Evolutionary conservation across 2,888 invertebrate genomes (phyloP).

Genomic region (Pseudococcus viburni): DNA sequence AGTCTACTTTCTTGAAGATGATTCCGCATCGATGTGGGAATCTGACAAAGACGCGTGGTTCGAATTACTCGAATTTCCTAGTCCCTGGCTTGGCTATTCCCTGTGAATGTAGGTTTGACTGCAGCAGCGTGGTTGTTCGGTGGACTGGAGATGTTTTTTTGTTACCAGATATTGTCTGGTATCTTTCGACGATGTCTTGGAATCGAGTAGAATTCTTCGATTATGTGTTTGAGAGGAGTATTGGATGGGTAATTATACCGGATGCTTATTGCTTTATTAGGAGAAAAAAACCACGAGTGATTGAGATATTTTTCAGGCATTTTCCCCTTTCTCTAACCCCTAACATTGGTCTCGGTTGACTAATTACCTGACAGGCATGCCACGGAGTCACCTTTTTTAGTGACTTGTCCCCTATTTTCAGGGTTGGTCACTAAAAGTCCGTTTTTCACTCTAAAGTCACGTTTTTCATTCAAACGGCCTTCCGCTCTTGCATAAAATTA

Average conservation of each 20-base stretch:
- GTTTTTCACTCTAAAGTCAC: no score
- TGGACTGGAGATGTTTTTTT: not conserved
- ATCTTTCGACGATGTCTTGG: not conserved
- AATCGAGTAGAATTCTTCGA: not conserved
- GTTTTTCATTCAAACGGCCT: no score
- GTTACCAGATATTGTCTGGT: not conserved
- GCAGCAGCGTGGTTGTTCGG: not conserved
- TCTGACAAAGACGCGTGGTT: not conserved
- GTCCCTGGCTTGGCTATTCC: not conserved
- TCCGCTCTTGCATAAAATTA: no score
- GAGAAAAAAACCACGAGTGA: no score
- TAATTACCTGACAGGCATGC: no score
- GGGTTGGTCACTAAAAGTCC: no score
- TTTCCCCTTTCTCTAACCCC: no score
- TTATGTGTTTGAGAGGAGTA: not conserved
- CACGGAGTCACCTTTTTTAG: no score
- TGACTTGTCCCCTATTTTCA: no score
- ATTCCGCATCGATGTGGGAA: not conserved
- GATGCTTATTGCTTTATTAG: not conserved
- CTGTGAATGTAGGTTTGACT: not conserved
- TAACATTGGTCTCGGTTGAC: no score
- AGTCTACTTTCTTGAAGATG: conserved; percentile 14
- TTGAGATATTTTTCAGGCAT: no score
- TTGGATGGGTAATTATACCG: not conserved
- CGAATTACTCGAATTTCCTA: conserved; percentile 31